phyloP scores from a whole-genome alignment of 2,113 vertebrate genomes.

The Alethe diademata region DNA sequence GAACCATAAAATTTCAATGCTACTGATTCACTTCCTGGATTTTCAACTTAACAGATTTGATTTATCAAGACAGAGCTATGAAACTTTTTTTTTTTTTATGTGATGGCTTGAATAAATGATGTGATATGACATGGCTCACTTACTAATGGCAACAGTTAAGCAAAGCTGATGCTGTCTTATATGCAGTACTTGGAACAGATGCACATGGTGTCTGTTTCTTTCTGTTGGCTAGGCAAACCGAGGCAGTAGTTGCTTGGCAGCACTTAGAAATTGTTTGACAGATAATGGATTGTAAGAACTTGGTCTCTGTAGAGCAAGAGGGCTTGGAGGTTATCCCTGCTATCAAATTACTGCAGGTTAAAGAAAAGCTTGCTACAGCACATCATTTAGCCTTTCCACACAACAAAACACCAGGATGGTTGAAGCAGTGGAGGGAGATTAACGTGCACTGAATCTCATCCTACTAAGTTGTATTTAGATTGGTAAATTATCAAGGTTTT shows the following conservation, averaged over 20 bases:
- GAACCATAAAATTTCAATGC: neutral
- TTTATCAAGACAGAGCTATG: neutral
- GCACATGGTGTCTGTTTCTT: neutral
- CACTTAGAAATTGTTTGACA: neutral
- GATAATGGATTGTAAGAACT: neutral
- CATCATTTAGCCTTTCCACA: neutral
- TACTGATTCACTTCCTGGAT: neutral
- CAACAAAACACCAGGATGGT: neutral
- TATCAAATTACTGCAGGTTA: neutral
- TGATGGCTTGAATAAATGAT: neutral
- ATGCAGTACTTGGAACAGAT: neutral
- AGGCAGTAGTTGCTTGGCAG: neutral
- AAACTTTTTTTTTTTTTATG: neutral
- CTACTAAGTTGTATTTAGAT: neutral
- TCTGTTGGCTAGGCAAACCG: neutral
- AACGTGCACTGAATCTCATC: neutral
- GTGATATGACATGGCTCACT: neutral
- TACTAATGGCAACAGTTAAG: neutral
- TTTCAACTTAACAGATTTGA: neutral
- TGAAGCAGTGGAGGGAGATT: neutral
- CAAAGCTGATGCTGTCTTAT: neutral
- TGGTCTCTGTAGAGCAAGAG: neutral
- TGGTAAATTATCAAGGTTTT: neutral
- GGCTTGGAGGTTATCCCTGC: slow-evolving; percentile 5
- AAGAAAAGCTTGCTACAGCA: neutral